Conservation (phyloP, 2,888 invertebrate genomes). For the Drosophila multiciliata region DNA sequence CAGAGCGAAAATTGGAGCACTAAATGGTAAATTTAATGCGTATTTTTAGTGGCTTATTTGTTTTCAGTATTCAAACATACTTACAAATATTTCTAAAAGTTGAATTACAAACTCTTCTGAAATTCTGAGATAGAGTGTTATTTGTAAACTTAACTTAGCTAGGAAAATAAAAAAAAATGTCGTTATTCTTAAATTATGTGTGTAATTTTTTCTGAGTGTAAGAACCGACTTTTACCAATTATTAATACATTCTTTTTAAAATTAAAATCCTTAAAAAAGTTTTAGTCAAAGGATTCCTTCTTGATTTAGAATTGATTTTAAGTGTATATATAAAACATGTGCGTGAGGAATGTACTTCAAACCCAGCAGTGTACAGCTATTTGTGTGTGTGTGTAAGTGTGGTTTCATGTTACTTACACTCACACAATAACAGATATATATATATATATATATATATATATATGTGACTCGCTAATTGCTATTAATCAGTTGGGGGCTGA, state of each 20-base stretch:
- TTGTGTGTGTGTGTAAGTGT: background rate
- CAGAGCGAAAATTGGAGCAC: background rate
- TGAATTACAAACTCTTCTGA: background rate
- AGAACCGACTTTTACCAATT: background rate
- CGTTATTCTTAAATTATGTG: background rate
- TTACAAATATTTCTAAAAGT: background rate
- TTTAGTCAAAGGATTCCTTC: background rate
- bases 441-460: background rate
- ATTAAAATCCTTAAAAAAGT: no score
- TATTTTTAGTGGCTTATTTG: background rate
- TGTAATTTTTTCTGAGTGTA: background rate
- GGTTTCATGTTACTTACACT: background rate
- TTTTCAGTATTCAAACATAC: background rate
- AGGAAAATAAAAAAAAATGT: background rate
- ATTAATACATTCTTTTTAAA: background rate
- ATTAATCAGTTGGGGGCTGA: conserved; percentile 65
- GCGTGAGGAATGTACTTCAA: background rate
- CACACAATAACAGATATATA: background rate
- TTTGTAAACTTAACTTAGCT: background rate
- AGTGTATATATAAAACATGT: background rate
- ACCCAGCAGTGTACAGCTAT: background rate
- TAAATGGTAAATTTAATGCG: background rate
- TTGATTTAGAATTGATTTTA: background rate
- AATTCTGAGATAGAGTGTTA: background rate
- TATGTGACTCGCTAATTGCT: conserved; percentile 58